Evolutionary conservation across 2,113 vertebrate species (phyloP).

Genomic region (Rhinoptilus africanus): DNA sequence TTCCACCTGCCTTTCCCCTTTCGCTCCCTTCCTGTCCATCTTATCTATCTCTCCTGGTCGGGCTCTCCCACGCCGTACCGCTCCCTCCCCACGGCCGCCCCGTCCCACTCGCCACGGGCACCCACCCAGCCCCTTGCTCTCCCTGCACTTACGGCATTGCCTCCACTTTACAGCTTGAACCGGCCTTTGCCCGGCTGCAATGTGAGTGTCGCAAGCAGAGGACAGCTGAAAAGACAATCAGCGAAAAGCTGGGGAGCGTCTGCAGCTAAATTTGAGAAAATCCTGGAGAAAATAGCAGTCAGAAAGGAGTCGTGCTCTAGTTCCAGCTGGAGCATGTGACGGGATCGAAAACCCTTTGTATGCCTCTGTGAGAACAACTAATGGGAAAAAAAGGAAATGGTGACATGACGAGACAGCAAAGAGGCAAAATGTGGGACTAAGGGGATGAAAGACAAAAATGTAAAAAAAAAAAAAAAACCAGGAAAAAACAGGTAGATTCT

Average conservation of each 20-base stretch:
- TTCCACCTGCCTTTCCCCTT: constrained; percentile 53
- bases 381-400: background rate
- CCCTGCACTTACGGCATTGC: background rate
- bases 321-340: constrained; percentile 13
- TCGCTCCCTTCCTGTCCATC: background rate
- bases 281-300: background rate
- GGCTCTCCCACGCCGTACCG: background rate
- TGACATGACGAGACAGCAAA: background rate
- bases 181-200: background rate
- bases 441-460: background rate
- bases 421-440: background rate
- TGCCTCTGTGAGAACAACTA: background rate
- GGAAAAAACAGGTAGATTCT: constrained; percentile 31
- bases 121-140: background rate
- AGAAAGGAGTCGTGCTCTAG: background rate
- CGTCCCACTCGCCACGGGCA: background rate
- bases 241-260: background rate
- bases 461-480: background rate
- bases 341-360: background rate
- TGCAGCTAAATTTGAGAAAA: background rate
- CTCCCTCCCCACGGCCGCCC: background rate
- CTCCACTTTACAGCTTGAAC: background rate
- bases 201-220: fast-evolving
- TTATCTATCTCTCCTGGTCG: background rate
- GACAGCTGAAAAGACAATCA: background rate